Percentiles rank a stretch among this genome's conserved stretches.
Evolutionary conservation across 1,140 invertebrate genomes (phyloP).

Genomic region (Camponotus floridanus): DNA sequence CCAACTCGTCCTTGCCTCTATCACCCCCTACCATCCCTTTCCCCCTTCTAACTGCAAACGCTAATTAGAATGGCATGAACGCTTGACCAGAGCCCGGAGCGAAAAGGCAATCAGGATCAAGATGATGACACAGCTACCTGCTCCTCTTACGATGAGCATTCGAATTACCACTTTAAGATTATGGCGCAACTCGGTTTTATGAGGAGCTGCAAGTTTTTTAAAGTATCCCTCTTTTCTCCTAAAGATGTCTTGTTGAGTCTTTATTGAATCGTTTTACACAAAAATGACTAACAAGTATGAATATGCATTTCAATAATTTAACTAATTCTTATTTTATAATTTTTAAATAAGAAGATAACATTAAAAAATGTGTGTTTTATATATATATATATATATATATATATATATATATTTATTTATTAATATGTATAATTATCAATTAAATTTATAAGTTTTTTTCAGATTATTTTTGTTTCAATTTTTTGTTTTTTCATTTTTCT

Average conservation of each 20-base stretch:
- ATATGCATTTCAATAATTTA: too few species aligned
- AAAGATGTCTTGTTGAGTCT: neutral
- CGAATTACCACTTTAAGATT: constrained; percentile 18
- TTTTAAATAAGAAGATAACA: constrained; percentile 3
- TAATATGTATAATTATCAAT: neutral
- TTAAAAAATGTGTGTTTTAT: neutral
- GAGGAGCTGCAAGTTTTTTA: constrained; percentile 8
- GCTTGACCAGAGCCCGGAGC: constrained; percentile 45
- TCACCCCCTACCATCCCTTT: too few species aligned
- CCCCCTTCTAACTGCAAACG: constrained; percentile 17
- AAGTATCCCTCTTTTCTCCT: neutral
- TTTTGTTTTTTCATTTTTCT: neutral
- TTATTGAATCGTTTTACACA: neutral
- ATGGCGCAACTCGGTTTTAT: neutral
- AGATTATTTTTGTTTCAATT: neutral
- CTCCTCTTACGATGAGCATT: constrained; percentile 51
- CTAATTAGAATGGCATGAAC: constrained; percentile 65
- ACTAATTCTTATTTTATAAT: neutral
- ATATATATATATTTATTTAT: too few species aligned
- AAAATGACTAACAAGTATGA: neutral
- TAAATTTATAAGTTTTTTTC: neutral
- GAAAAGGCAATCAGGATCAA: constrained; percentile 65
- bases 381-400: too few species aligned
- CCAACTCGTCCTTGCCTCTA: constrained; percentile 2
- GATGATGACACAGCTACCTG: constrained; percentile 60